Base-by-base conservation (phyloP, 2,888 invertebrate species). In the Cheilosia variabilis region DNA sequence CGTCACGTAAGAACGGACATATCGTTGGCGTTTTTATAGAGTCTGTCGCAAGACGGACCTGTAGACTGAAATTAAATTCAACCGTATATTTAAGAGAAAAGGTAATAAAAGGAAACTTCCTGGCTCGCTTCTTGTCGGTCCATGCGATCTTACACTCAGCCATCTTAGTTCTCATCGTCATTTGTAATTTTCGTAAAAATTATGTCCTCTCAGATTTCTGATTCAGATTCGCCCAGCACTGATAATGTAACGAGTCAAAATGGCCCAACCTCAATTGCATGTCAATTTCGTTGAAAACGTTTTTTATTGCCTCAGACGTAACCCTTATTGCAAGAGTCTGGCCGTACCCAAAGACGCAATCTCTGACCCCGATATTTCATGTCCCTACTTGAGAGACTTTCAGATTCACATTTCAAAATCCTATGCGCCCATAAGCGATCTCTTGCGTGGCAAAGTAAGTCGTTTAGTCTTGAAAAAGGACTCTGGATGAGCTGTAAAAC, bases 311-410 rank as follows among this genome's bases (percentile, higher is more conserved):
- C 19, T 45, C n/a, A 73, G 65, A 65, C 47, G 55, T 57, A 55
- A 34, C 45, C 10, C 63, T 75, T 50, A 65, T 43, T 55, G 45
- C 73, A 34, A 57, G 47, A 17, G 37, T 43, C 58, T 41, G 50
- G 50, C 50, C n/a, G 55, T 34, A 45, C 57, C 19, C 37, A 57
- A 75, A 57, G 50, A 75, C 65, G 50, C 75, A 66, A 58, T 41
- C 75, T 50, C n/a, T 50, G 57, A 75, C 66, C 50, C 75, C 58
- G 13, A 10, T 58, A 50, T 41, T 58, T 24, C 37, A 57, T 37
- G 41, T 58, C 75, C 47, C 58, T 66, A 60, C 58, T 66, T 66
- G 31, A 58, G 58, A 52, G 22, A 52, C 76, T n/a, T 68, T 52
- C 52, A 24, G 57, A 63, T 47, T 63, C 62, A 65, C 47, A 58